Conservation (phyloP, 2,888 invertebrate species). For the Nasonia oneida region DNA sequence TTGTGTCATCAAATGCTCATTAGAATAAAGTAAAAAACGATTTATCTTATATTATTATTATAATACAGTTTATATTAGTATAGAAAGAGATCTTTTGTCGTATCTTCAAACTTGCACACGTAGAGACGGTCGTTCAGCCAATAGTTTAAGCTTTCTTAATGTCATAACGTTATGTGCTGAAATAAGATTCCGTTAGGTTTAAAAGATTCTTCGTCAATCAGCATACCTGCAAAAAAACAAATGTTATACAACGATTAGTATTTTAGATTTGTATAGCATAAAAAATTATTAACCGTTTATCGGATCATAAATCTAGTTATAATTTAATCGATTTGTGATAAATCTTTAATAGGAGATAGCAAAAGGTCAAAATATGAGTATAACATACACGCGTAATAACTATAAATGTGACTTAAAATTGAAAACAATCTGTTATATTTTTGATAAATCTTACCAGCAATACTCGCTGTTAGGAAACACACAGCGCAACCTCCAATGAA, state of each 20-base stretch:
- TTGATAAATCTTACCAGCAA: slow-evolving; percentile 85
- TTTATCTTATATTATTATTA: not conserved
- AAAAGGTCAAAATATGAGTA: no score
- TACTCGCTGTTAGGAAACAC: slow-evolving; percentile 93
- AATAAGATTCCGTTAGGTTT: not conserved
- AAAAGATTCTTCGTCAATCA: slow-evolving; percentile 69
- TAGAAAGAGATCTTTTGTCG: not conserved
- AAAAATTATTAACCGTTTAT: not conserved
- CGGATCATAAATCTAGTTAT: no score
- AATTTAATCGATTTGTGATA: no score
- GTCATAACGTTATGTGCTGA: not conserved
- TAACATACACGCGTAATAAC: no score
- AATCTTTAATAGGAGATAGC: no score
- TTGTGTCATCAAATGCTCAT: not conserved
- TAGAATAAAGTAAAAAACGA: not conserved
- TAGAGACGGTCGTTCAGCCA: not conserved
- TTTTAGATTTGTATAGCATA: not conserved
- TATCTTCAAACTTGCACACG: not conserved
- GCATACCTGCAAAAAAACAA: slow-evolving; percentile 67
- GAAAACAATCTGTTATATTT: not conserved
- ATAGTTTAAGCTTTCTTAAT: not conserved
- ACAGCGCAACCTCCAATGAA: slow-evolving; percentile 90
- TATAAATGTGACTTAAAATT: not conserved
- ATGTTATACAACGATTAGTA: not conserved
- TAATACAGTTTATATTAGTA: not conserved